phyloP scores from a whole-genome alignment of 2,888 invertebrate species.

The Neria commutata region DNA sequence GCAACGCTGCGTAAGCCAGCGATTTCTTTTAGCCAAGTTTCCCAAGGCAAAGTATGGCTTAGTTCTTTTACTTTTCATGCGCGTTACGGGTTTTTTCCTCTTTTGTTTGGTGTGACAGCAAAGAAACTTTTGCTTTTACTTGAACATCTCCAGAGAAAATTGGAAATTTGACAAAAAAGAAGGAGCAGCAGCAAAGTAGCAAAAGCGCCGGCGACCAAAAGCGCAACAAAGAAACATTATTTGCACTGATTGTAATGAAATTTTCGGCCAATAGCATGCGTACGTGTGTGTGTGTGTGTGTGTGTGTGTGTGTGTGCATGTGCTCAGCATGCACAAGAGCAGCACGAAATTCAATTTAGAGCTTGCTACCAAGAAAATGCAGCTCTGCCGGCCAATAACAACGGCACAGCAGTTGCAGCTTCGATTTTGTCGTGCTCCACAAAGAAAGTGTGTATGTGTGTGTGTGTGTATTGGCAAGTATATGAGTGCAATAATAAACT shows the following conservation, averaged over 20 bases:
- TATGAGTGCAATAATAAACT: background rate
- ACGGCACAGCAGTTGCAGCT: slow-evolving; percentile 4
- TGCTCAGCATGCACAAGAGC: too few relatives aligned
- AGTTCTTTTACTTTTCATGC: too few relatives aligned
- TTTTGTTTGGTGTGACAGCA: background rate
- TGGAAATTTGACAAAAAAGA: background rate
- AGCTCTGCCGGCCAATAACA: slow-evolving; percentile 20
- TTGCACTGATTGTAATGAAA: background rate
- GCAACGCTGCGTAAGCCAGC: background rate
- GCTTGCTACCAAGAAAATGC: slow-evolving; percentile 5
- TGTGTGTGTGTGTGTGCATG: background rate
- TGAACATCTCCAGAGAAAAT: too few relatives aligned
- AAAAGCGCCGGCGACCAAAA: background rate
- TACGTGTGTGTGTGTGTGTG: background rate
- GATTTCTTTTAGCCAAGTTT: background rate
- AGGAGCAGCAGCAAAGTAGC: background rate
- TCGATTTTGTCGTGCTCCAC: too few relatives aligned
- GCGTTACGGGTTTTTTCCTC: too few relatives aligned
- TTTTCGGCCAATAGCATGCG: too few relatives aligned
- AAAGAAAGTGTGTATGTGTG: slow-evolving; percentile 9
- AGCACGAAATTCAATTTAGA: background rate
- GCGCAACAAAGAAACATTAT: background rate
- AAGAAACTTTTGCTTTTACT: slow-evolving; percentile 1
- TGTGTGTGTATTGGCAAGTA: background rate
- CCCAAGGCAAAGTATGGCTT: background rate